Evolutionary conservation across 2,888 invertebrate genomes (phyloP).

Genomic region (Agrotis clavis): DNA sequence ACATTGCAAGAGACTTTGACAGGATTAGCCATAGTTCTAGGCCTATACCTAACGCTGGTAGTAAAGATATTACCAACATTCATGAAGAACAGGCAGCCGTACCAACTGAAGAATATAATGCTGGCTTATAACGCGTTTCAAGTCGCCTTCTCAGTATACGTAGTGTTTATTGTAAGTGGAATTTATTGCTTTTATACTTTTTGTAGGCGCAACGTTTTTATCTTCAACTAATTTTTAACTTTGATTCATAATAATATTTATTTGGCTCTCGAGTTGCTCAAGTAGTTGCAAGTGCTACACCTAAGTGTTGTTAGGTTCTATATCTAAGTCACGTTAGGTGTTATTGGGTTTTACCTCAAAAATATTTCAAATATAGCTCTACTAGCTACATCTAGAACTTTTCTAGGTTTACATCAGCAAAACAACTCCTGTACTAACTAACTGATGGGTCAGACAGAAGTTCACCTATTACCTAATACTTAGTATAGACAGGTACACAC

Average conservation of each 20-base stretch:
- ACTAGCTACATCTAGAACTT: neutral
- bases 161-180: slow-evolving; percentile 91
- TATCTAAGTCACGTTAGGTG: neutral
- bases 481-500: no score
- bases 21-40: slow-evolving; percentile 82
- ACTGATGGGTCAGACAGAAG: no score
- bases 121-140: slow-evolving; percentile 93
- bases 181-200: slow-evolving; percentile 44
- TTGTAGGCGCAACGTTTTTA: neutral
- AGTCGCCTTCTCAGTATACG: slow-evolving; percentile 91
- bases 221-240: no score
- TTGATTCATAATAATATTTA: neutral
- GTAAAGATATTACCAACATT: slow-evolving; percentile 92
- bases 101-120: slow-evolving; percentile 92
- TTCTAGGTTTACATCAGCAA: neutral
- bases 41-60: slow-evolving; percentile 93
- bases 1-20: slow-evolving; percentile 73
- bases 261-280: neutral
- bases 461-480: no score
- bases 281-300: neutral
- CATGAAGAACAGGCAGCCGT: slow-evolving; percentile 93
- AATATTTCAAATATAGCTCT: neutral
- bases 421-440: no score
- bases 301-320: neutral
- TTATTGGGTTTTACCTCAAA: neutral